Conservation (phyloP, 2,797 vertebrate species). For the Denticeps clupeoides region DNA sequence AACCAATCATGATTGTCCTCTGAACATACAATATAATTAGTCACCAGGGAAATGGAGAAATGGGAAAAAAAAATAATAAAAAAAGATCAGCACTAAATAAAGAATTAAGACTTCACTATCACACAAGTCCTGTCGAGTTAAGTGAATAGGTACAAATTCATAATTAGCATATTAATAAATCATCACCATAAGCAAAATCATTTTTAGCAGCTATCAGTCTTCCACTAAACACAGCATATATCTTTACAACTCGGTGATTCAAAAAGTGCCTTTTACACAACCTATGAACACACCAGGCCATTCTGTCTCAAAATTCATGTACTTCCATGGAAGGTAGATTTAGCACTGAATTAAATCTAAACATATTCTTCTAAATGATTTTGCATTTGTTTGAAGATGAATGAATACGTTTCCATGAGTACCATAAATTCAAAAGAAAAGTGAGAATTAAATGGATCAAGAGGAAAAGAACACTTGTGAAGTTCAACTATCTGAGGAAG, state of each 20-base stretch:
- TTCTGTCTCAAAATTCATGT: too few relatives aligned
- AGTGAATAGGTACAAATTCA: constrained; percentile 27
- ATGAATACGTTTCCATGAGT: too few relatives aligned
- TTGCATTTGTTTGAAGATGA: too few relatives aligned
- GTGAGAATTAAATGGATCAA: constrained; percentile 4
- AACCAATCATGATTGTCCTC: constrained; percentile 29
- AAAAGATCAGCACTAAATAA: constrained; percentile 41
- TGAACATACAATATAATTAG: constrained; percentile 44
- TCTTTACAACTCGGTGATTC: too few relatives aligned
- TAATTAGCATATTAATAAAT: constrained; percentile 27
- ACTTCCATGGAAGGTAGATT: too few relatives aligned
- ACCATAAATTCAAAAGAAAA: too few relatives aligned
- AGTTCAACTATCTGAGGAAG: constrained; percentile 33
- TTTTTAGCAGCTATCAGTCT: background rate
- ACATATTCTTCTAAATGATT: too few relatives aligned
- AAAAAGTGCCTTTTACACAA: too few relatives aligned
- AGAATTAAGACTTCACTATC: constrained; percentile 28
- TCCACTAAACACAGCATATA: background rate
- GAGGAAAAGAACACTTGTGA: constrained; percentile 8
- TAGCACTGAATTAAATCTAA: too few relatives aligned
- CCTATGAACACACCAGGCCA: too few relatives aligned
- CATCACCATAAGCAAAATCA: constrained; percentile 8
- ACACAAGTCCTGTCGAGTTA: constrained; percentile 24
- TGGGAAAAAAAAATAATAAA: constrained; percentile 35
- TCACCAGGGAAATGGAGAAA: constrained; percentile 33